Base-by-base conservation (phyloP, 2,888 invertebrate genomes). In the Lithodes maja region DNA sequence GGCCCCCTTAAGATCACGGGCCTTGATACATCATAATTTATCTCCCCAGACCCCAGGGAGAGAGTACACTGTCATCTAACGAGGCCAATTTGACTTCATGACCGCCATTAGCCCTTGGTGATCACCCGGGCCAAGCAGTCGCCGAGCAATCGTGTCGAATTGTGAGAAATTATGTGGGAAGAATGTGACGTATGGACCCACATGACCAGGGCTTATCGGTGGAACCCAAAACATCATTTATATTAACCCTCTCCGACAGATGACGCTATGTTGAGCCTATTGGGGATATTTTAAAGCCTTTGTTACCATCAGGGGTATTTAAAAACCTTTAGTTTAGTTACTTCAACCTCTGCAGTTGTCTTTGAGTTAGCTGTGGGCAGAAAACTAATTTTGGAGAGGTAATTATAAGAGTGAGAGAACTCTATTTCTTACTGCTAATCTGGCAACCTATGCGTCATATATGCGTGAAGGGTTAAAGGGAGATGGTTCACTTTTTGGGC, bases 121-220 rank as follows among this genome's bases (percentile, higher is more conserved):
- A 75, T 61, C 68, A 9, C 75, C 33, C 15, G 50, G 33, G 61
- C 77, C 86, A 61, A 75, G 71, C 61, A 74, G 50, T 54, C 50
- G 49, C 54, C 75, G n/a, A 49, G 75, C 82, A 86, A 81, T 61
- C 54, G 75, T 81, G 86, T 81, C 86, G 77, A 86, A 82, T 86
- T 86, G 82, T 33, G 75, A 82, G 74, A 82, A 81, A 86, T 82
- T 82, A 61, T 75, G 82, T 53, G 50, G 86, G 82, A 79, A 85
- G 0, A 54, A 74, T n/a, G 82, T 86, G 86, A 86, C 82, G 80
- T 82, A 86, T 74, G 81, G 81, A 61, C 61, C 74, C 17, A 5
- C 74, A 55, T 61, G 81, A 86, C 81, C 86, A 2, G 71, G 54
- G 50, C 69, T 79, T 78, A 52, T 3, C 61, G 12, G 12, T 61